Evolutionary conservation across 2,797 vertebrate species (phyloP).

Genomic region (Limosa lapponica): DNA sequence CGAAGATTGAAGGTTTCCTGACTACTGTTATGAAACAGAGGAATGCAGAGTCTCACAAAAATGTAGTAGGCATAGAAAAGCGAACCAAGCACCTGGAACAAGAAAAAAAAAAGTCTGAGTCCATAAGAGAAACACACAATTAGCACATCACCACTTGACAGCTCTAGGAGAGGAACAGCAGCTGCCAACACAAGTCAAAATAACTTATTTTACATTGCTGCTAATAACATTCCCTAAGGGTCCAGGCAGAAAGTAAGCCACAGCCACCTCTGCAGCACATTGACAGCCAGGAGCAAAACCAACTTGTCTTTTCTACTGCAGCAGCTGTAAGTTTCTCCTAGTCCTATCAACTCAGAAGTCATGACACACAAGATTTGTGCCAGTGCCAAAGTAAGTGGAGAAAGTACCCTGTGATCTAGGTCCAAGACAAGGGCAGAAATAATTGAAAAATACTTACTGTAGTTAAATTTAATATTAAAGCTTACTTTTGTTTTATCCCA

Average conservation of each 20-base stretch:
- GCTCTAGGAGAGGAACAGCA: neutral
- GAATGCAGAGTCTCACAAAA: constrained; percentile 92
- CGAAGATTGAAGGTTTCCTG: constrained; percentile 89
- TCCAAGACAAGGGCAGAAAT: neutral
- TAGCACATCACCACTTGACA: neutral
- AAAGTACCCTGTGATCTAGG: neutral
- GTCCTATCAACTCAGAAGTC: neutral
- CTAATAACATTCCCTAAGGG: neutral
- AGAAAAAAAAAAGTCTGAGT: neutral
- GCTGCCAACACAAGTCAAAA: neutral
- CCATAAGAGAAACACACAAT: neutral
- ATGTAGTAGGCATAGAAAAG: constrained; percentile 94
- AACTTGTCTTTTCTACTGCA: neutral
- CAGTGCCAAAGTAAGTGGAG: neutral
- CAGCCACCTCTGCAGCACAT: neutral
- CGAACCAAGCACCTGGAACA: constrained; percentile 89
- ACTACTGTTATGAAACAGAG: constrained; percentile 88
- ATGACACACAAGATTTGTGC: neutral
- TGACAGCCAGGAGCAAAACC: neutral
- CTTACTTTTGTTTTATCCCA: neutral
- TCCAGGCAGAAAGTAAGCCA: neutral
- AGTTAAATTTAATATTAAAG: neutral
- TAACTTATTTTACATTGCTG: neutral
- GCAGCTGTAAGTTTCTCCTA: neutral
- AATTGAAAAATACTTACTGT: neutral